Conservation (phyloP, 37 sponge, comb jelly and placozoan species). For the Spongilla lacustris region DNA sequence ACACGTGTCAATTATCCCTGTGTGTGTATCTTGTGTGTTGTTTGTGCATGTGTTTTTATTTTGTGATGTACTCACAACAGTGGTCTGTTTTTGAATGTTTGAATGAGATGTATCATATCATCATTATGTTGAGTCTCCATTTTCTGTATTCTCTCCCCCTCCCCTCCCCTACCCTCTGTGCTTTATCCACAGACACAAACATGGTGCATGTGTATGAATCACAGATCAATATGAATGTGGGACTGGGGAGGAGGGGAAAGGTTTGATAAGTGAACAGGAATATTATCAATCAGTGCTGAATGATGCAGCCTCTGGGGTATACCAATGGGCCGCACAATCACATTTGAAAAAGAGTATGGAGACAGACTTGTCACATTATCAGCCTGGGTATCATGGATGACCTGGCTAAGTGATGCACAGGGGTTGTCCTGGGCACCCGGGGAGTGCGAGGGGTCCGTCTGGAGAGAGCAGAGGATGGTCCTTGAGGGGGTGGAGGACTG, state of each 20-base stretch:
- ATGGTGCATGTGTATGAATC: too few relatives aligned
- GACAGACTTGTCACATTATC: neutral
- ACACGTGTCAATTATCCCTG: neutral
- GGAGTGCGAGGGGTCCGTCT: neutral
- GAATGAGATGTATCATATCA: neutral
- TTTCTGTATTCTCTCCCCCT: neutral
- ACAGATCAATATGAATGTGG: too few relatives aligned
- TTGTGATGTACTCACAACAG: neutral
- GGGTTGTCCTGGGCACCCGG: neutral
- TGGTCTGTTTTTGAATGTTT: neutral
- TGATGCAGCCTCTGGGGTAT: neutral
- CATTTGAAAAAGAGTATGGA: neutral
- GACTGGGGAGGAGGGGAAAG: too few relatives aligned
- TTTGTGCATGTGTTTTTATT: neutral
- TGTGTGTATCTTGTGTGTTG: neutral
- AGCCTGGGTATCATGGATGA: neutral
- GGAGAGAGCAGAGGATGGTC: neutral
- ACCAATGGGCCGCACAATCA: neutral
- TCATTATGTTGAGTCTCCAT: too few relatives aligned
- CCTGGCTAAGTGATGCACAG: neutral
- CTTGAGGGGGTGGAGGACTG: constrained; percentile 21
- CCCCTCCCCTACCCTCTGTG: neutral
- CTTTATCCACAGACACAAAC: too few relatives aligned
- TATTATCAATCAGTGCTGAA: neutral
- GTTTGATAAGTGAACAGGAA: too few relatives aligned